Conservation (phyloP, 2,888 invertebrate genomes). For the Anthrax anthrax region DNA sequence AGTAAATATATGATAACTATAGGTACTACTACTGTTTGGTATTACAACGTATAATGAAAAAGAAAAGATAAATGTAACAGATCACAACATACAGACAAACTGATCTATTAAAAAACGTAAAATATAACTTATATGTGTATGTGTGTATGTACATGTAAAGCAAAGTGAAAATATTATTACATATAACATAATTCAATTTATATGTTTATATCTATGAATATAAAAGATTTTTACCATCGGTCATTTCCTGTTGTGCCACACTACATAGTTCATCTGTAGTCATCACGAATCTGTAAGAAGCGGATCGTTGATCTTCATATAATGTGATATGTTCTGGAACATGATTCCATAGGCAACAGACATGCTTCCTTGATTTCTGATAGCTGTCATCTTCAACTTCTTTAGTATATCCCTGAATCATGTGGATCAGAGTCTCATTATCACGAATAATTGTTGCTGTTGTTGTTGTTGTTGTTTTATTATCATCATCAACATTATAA, state of each 20-base stretch:
- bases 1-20: no score
- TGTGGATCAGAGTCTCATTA: constrained; percentile 6
- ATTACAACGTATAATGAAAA: no score
- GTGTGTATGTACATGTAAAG: no score
- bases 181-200: no score
- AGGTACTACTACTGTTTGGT: no score
- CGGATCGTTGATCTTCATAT: constrained; percentile 15
- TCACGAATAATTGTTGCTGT: constrained; percentile 1
- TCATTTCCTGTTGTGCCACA: constrained; percentile 33
- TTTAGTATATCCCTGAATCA: constrained; percentile 20
- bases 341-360: constrained; percentile 20
- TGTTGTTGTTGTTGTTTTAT: no score
- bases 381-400: constrained; percentile 22
- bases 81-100: no score
- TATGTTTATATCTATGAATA: no score
- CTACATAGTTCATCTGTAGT: constrained; percentile 38
- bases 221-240: constrained; percentile 25
- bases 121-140: no score
- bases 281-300: constrained; percentile 38
- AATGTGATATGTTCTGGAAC: constrained; percentile 19
- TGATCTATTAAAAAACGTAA: no score
- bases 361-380: constrained; percentile 20
- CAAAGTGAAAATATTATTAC: no score
- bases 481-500: not conserved
- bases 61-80: no score